A percentile compares a stretch with the other conserved stretches of the same genome.
phyloP scores from a whole-genome alignment of 30 jellyfish, hydroid and myxozoan genomes.

The Cassiopea xamachana region DNA sequence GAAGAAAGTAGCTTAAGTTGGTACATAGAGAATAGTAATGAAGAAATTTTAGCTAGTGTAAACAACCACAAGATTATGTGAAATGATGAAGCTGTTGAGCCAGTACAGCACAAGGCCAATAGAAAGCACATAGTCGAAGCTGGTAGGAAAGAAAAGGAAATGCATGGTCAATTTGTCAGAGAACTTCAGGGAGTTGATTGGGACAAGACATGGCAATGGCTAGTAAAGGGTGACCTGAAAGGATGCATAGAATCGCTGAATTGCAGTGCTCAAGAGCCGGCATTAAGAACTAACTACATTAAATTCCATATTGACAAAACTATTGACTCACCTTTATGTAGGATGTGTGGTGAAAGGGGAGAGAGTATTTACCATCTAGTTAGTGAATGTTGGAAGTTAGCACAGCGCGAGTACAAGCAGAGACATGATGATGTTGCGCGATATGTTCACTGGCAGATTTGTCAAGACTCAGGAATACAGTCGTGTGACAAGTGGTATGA shows the following conservation, averaged over 20 bases:
- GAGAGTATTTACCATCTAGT: constrained; percentile 32
- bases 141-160: background rate
- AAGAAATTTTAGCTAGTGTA: background rate
- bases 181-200: constrained; percentile 6
- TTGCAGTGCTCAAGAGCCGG: constrained; percentile 34
- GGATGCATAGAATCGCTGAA: constrained; percentile 6
- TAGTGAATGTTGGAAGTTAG: constrained; percentile 8
- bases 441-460: background rate
- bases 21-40: background rate
- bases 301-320: constrained; percentile 2
- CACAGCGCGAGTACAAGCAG: constrained; percentile 11
- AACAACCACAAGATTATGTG: background rate
- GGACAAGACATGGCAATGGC: constrained; percentile 24
- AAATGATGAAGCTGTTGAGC: constrained; percentile 8
- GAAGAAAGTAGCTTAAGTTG: constrained; percentile 19
- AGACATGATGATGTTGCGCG: constrained; percentile 9
- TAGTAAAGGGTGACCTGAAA: constrained; percentile 19
- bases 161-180: constrained; percentile 19
- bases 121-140: background rate
- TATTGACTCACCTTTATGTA: background rate
- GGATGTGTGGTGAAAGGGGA: constrained; percentile 34
- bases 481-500: no score
- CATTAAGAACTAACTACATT: constrained; percentile 4
- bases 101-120: background rate
- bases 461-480: no score